Evolutionary conservation across 2,888 invertebrate species (phyloP).

Genomic region (Aphodius sticticus): DNA sequence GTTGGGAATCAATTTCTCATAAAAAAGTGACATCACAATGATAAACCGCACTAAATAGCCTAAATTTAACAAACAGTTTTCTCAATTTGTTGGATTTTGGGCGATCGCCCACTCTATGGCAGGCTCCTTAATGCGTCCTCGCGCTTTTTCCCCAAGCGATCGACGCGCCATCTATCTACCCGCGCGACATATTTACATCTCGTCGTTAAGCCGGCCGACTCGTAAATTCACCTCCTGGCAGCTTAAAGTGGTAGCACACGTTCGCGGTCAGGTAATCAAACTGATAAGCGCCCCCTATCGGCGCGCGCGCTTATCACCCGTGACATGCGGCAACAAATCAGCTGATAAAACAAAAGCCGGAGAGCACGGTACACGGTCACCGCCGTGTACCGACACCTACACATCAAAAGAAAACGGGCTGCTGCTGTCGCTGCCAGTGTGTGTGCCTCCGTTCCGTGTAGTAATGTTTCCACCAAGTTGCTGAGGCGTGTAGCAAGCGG

Average conservation of each 20-base stretch:
- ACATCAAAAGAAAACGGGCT: constrained; percentile 28
- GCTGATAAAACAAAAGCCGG: constrained; percentile 20
- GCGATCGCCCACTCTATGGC: too few relatives aligned
- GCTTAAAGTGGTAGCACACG: constrained; percentile 38
- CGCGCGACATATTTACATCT: too few relatives aligned
- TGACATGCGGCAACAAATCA: constrained; percentile 21
- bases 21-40: too few relatives aligned
- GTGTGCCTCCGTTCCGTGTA: constrained; percentile 5
- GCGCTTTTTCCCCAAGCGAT: too few relatives aligned
- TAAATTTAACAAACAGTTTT: too few relatives aligned
- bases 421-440: not conserved
- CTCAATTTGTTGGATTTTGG: too few relatives aligned
- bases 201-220: not conserved
- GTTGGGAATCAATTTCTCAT: too few relatives aligned
- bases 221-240: constrained; percentile 34
- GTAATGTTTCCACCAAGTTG: constrained; percentile 6
- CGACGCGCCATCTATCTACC: too few relatives aligned
- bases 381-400: constrained; percentile 33
- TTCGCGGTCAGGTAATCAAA: constrained; percentile 40
- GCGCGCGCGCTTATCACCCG: constrained; percentile 16
- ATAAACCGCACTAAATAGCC: too few relatives aligned
- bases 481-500: constrained; percentile 7
- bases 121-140: too few relatives aligned
- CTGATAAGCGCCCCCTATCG: constrained; percentile 36
- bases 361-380: constrained; percentile 16